Evolutionary conservation across 92 coral and sea anemone species (phyloP), one percentile per base, ranked within the genome.

Genomic region (Zoanthus sansibaricus): DNA sequence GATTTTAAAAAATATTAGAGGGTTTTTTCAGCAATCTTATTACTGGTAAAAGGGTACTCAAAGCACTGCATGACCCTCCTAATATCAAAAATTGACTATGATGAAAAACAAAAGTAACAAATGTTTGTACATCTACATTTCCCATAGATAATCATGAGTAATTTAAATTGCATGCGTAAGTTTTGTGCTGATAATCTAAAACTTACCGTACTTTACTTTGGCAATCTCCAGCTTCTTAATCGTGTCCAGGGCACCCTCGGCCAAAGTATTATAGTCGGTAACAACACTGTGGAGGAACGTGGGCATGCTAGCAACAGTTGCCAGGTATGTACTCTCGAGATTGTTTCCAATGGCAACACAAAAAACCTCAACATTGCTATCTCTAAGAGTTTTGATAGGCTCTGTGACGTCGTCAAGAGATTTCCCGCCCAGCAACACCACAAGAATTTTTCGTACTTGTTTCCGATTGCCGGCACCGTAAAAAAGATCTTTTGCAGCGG

Each of bases 151-250:
- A 37, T 37, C 42, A 37, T 4, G 4, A 2, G 4, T 37, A 72
- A 7, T 0, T 42, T 32, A 9, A 9, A 7, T 15, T 12, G 6
- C 6, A 7, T 45, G 32, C 47, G 18, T 21, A 6, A 54, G 1
- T 13, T 37, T 49, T 37, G 11, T 13, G 11, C 7, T 48, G 61
- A 13, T 1, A 61, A 1, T 17, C 18, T 42, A 42, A 0, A 1
- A 88, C 93, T 87, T 86, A 94, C 98, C 84, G 25, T 44, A 74
- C 75, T 83, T 92, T 45, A 94, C 98, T 86, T 90, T 94, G 45
- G 95, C 92, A 32, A 94, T 92, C 25, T 90, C 92, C 72, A 94
- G 77, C 76, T 90, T 92, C 13, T 92, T 91, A 7, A 94, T 76
- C 3, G 93, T 83, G 12, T 92, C 91, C 91, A 74, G 71, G 4